A percentile compares a stretch with the other conserved stretches of the same genome.
Conservation (phyloP, 2,797 vertebrate species). For the Yasuhikotakia modesta region DNA sequence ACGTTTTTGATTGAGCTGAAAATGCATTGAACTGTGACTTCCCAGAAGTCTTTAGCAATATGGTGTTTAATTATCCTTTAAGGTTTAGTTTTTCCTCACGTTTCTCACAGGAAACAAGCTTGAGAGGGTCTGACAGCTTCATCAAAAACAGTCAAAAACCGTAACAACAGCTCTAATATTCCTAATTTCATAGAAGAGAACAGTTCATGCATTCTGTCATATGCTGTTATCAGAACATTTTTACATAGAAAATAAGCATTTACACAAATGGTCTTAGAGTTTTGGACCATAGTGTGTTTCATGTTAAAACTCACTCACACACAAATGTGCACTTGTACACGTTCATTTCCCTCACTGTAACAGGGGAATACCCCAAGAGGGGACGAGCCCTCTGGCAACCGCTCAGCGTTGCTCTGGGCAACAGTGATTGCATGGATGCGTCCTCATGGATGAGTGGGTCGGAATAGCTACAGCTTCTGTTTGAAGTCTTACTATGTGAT, state of each 20-base stretch:
- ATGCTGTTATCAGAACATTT: neutral
- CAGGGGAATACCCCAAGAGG: neutral
- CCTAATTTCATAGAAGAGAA: no score
- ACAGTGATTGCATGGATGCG: slow-evolving; percentile 16
- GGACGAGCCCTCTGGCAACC: neutral
- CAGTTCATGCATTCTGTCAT: no score
- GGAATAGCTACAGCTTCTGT: slow-evolving; percentile 5
- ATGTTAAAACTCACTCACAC: neutral
- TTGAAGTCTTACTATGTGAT: neutral
- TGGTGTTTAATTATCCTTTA: no score
- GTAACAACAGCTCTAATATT: no score
- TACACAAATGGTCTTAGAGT: neutral
- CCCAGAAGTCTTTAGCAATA: no score
- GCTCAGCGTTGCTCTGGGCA: neutral
- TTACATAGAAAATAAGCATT: neutral
- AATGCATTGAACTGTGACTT: no score
- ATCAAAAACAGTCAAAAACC: neutral
- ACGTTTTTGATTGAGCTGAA: no score
- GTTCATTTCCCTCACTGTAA: neutral
- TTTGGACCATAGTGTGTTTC: neutral
- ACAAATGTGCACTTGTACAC: neutral
- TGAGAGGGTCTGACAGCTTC: neutral
- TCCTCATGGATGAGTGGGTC: neutral
- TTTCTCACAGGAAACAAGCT: neutral
- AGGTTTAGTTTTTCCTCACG: neutral